These are phyloP conservation scores for Cryptomyrus ogoouensis DNA, from an alignment of 2,113 vertebrate genomes.

Conservation along the genomic window DNA sequence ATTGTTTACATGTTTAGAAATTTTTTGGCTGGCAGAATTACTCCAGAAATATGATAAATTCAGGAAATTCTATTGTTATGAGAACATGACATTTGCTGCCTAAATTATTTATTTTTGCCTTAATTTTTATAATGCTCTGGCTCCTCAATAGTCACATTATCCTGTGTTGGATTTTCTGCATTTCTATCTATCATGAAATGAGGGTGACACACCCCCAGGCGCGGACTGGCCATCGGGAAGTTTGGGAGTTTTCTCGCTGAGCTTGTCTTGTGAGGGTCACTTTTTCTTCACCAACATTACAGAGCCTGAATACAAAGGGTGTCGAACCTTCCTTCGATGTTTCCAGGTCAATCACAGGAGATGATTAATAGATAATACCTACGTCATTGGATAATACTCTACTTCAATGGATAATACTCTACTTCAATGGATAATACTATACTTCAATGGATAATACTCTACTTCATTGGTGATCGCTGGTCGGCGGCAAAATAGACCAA, in stretches of 20 bases:
- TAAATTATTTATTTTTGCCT: not conserved
- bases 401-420: too few relatives aligned
- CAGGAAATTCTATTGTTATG: not conserved
- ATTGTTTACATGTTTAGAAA: not conserved
- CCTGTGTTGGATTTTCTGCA: not conserved
- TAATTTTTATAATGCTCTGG: not conserved
- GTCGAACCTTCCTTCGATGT: not conserved
- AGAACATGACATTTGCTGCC: not conserved
- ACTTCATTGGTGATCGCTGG: not conserved
- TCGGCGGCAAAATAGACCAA: too few relatives aligned
- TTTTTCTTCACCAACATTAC: not conserved
- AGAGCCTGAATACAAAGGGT: not conserved
- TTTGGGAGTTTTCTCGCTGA: not conserved
- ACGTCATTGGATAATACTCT: too few relatives aligned
- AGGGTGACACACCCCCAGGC: not conserved
- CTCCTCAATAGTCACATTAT: not conserved
- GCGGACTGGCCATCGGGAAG: not conserved
- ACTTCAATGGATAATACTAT: too few relatives aligned
- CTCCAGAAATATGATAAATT: not conserved
- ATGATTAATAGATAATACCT: not conserved
- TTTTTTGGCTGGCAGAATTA: not conserved
- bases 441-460: too few relatives aligned
- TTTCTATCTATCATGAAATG: not conserved
- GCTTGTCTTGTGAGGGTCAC: not conserved
- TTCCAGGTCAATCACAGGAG: not conserved